Base-by-base conservation (phyloP, 2,888 invertebrate genomes). In the Limulus polyphemus region DNA sequence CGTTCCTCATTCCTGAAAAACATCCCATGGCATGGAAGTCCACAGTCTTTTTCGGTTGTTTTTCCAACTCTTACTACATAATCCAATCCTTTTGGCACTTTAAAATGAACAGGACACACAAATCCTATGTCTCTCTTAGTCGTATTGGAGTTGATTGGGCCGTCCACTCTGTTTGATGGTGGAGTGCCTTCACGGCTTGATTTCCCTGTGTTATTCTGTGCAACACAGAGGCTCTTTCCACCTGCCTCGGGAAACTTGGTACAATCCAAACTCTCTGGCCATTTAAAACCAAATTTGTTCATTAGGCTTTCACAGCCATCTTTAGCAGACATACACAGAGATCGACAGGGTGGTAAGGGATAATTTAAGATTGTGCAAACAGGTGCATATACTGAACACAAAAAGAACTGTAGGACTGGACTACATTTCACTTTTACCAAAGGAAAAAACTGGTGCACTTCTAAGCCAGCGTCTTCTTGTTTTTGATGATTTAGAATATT, bases 341-440 rank as follows among this genome's bases (percentile, higher is more conserved):
- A 87, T 62, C 88, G 81, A 75, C 95, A 97, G 1, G 95, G 95
- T 4, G 91, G 92, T 71, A 95, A 83, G 1, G 94, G 87, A 67
- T 82, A 81, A 57, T 94, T 90, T 70, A 97, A 79, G 69, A 93
- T 90, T 1, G 97, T 97, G 77, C 98, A 99, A 10, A 97, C 90
- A 0, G 98, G 98, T 12, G 90, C 90, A 76, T 90, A 97, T 69
- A 98, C 84, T 2, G 95, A 88, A 78, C 98, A 99, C 62, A 99
- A 80, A 76, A 99, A 99, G 71, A 97, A 86, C 75, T 93, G 90
- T 65, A 98, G 80, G 75, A 95, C 90, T 0, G 90, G 87, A 70
- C 93, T 93, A 77, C 98, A 99, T 72, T 89, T 86, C 64, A 94
- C 86, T 80, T 95, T 97, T 58, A 97, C 89, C 56, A 98, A 80